A percentile compares a stretch with the other conserved stretches of the same genome.
These are phyloP conservation scores for Falco peregrinus DNA, from an alignment of 2,797 vertebrate species.

Conservation along the genomic window DNA sequence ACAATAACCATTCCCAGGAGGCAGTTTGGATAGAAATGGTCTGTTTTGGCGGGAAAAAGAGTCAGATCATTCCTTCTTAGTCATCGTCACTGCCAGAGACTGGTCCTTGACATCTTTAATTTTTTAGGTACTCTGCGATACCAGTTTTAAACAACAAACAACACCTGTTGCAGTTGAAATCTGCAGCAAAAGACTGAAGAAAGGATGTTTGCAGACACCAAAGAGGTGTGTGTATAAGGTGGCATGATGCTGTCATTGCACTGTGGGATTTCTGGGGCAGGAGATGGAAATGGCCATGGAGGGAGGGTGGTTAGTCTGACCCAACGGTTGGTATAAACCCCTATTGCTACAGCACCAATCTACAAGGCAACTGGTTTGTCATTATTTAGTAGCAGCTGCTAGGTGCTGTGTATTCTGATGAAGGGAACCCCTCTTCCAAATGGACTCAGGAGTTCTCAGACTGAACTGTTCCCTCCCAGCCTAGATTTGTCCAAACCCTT, in stretches of 20 bases:
- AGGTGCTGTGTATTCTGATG: not conserved
- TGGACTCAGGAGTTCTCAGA: not conserved
- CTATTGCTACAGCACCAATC: not conserved
- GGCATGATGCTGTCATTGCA: not conserved
- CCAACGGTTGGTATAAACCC: not conserved
- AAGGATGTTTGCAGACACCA: not conserved
- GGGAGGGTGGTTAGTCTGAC: not conserved
- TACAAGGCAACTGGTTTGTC: not conserved
- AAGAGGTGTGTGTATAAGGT: not conserved
- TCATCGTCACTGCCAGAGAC: not conserved
- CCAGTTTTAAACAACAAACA: not conserved
- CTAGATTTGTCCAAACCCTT: not conserved
- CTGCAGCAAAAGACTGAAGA: not conserved
- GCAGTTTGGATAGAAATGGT: not conserved
- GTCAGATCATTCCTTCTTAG: not conserved
- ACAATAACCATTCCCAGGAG: not conserved
- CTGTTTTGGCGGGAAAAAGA: not conserved
- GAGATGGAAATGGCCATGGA: not conserved
- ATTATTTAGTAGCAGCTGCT: not conserved
- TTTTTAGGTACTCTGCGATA: not conserved
- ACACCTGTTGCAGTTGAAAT: not conserved
- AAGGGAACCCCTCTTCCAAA: not conserved
- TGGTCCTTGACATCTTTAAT: not conserved
- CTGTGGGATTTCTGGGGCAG: not conserved
- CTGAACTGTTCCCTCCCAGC: not conserved